A percentile compares a stretch with the other conserved stretches of the same genome.
Evolutionary conservation across 1,140 invertebrate species (phyloP).

Genomic region (Drosophila arizonae): DNA sequence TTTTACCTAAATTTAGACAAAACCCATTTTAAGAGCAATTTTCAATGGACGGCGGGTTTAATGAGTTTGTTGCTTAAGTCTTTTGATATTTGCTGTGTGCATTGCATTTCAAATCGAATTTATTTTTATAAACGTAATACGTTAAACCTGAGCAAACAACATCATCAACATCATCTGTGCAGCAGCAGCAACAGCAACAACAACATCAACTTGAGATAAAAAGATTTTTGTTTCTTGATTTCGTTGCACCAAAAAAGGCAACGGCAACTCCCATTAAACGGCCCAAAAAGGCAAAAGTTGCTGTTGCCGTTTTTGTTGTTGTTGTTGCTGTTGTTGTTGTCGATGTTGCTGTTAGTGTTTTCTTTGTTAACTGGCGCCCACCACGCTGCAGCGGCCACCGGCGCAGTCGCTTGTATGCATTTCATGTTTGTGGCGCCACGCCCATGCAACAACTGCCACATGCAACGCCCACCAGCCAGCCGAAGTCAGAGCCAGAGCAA

Average conservation of each 20-base stretch:
- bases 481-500: conserved; percentile 20
- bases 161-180: conserved; percentile 47
- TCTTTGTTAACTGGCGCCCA: conserved; percentile 65
- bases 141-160: conserved; percentile 46
- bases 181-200: conserved; percentile 28
- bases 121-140: conserved; percentile 51
- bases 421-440: conserved; percentile 65
- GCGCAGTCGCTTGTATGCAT: conserved; percentile 55
- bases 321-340: conserved; percentile 26
- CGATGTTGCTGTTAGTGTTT: conserved; percentile 39
- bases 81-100: conserved; percentile 44
- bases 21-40: no score
- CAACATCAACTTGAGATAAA: conserved; percentile 59
- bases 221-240: conserved; percentile 77
- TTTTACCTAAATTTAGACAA: no score
- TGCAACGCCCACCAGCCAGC: conserved; percentile 51
- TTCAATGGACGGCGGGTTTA: no score
- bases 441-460: conserved; percentile 59
- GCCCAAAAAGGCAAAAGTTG: conserved; percentile 74
- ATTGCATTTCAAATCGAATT: conserved; percentile 52
- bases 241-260: conserved; percentile 78
- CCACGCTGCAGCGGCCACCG: conserved; percentile 61
- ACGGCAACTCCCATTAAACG: conserved; percentile 79
- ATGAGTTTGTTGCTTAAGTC: conserved; percentile 59
- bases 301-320: conserved; percentile 36